Conservation (phyloP, 2,797 vertebrate species). For the Mus spretus region DNA sequence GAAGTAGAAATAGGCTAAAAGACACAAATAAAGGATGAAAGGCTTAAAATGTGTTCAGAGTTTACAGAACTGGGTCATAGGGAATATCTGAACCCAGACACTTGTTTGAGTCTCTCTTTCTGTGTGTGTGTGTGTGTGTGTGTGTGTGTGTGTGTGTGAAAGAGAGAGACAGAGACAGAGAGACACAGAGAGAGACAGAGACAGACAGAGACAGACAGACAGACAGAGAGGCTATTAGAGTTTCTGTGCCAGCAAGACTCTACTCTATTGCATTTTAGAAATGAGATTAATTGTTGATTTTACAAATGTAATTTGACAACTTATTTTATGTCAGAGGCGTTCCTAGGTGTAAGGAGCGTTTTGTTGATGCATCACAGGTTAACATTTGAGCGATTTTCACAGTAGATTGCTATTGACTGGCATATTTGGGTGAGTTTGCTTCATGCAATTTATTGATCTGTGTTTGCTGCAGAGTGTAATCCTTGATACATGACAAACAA, state of each 20-base stretch:
- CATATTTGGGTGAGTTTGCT: neutral
- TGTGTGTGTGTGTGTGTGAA: too few relatives aligned
- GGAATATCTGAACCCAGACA: neutral
- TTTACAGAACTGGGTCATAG: neutral
- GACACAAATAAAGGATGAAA: neutral
- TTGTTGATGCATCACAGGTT: neutral
- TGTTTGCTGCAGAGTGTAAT: neutral
- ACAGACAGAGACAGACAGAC: too few relatives aligned
- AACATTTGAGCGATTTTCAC: neutral
- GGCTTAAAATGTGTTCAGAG: neutral
- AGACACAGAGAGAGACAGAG: too few relatives aligned
- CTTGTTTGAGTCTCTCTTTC: neutral
- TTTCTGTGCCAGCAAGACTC: neutral
- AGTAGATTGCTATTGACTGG: neutral
- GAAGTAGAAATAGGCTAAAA: neutral
- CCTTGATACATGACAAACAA: neutral
- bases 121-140: too few relatives aligned
- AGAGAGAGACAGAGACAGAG: neutral
- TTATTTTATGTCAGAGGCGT: neutral
- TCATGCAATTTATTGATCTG: neutral
- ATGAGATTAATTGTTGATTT: slow-evolving; percentile 14
- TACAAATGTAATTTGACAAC: neutral
- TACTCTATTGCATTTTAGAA: neutral
- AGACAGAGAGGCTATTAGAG: neutral
- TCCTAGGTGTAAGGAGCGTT: neutral